Conservation (phyloP, 2,888 invertebrate species). For the Lobophora halterata region DNA sequence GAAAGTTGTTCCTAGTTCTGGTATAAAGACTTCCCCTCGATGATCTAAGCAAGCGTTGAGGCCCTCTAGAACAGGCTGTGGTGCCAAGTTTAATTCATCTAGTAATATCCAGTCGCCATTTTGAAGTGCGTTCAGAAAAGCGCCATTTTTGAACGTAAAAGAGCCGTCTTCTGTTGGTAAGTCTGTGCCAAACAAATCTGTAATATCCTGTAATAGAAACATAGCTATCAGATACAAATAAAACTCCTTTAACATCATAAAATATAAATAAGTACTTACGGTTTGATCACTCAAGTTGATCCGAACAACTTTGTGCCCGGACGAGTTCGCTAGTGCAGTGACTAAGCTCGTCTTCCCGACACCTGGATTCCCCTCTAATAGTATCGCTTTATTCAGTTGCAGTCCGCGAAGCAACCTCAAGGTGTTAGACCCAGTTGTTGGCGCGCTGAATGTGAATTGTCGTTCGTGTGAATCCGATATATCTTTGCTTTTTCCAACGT, state of each 20-base stretch:
- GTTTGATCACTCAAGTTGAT: conserved; percentile 99
- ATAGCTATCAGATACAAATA: not conserved
- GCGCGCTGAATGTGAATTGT: conserved; percentile 87
- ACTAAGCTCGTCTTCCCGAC: conserved; percentile 99
- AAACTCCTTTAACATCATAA: conserved; percentile 3
- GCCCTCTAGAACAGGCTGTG: conserved; percentile 98
- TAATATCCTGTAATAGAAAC: conserved; percentile 87
- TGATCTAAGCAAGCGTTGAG: conserved; percentile 99
- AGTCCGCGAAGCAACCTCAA: conserved; percentile 92
- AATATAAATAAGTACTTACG: conserved; percentile 70
- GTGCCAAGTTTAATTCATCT: conserved; percentile 98
- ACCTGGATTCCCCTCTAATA: conserved; percentile 98
- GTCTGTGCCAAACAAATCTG: conserved; percentile 98
- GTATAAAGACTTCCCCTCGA: conserved; percentile 96
- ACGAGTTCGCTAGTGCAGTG: conserved; percentile 91
- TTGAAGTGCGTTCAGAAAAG: conserved; percentile 94
- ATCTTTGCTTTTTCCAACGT: conserved; percentile 64
- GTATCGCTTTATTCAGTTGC: conserved; percentile 94
- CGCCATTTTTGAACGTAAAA: conserved; percentile 98
- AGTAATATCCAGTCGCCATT: conserved; percentile 97
- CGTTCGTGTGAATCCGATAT: conserved; percentile 43
- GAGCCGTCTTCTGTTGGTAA: conserved; percentile 96
- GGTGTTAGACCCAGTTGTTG: conserved; percentile 90
- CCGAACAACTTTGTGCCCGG: conserved; percentile 91
- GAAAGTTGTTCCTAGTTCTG: conserved; percentile 95